Percentiles rank a stretch among this genome's conserved stretches.
These are phyloP conservation scores for Latheticus oryzae DNA, from an alignment of 2,888 invertebrate genomes.

Conservation along the genomic window DNA sequence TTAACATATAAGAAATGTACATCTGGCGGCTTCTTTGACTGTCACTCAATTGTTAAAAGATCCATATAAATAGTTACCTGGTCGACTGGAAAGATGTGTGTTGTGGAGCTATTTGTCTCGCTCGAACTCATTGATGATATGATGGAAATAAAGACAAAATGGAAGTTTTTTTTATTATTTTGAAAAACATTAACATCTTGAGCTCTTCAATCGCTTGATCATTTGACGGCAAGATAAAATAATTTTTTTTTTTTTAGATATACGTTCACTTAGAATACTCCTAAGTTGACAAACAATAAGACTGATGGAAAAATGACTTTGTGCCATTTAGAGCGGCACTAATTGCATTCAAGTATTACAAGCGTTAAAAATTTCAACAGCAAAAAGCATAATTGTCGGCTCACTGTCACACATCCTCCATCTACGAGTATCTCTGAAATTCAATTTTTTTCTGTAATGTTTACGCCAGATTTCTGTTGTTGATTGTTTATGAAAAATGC, in stretches of 20 bases:
- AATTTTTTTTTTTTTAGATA: too few species aligned
- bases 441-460: too few species aligned
- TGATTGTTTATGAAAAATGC: too few species aligned
- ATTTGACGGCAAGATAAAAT: conserved; percentile 33
- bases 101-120: conserved; percentile 25
- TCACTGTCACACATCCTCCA: too few species aligned
- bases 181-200: conserved; percentile 32
- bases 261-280: conserved; percentile 17
- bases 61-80: conserved; percentile 58
- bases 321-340: neutral
- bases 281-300: conserved; percentile 24
- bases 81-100: conserved; percentile 40
- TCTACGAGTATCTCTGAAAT: too few species aligned
- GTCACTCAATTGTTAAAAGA: conserved; percentile 61
- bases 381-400: too few species aligned
- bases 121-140: conserved; percentile 15
- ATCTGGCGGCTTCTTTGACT: conserved; percentile 58
- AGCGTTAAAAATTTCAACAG: conserved; percentile 4
- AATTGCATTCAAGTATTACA: conserved; percentile 6
- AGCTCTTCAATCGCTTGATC: conserved; percentile 33
- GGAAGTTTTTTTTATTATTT: conserved; percentile 22
- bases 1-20: conserved; percentile 54
- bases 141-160: conserved; percentile 30
- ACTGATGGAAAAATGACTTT: conserved; percentile 6
- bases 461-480: too few species aligned